phyloP scores from a whole-genome alignment of 2,888 invertebrate genomes.

The Drosophila subquinaria region DNA sequence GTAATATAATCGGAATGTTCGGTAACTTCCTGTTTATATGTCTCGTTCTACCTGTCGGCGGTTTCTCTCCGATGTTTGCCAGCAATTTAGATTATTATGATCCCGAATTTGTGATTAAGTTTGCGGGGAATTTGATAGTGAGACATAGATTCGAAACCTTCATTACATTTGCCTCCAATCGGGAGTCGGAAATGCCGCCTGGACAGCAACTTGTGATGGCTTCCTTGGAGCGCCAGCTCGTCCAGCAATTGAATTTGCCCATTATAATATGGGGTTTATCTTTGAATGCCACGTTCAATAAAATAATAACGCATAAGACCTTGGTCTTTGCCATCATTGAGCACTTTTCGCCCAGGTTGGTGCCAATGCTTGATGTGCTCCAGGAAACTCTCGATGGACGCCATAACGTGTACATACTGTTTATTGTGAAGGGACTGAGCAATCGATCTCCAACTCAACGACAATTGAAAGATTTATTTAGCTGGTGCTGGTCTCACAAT shows the following conservation, averaged over 20 bases:
- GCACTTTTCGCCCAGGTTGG: conserved; percentile 1
- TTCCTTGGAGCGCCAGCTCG: conserved; percentile 29
- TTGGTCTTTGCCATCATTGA: conserved; percentile 36
- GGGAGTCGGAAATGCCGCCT: not conserved
- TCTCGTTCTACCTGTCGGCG: conserved; percentile 5
- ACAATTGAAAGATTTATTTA: conserved; percentile 31
- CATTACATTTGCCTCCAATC: conserved; percentile 17
- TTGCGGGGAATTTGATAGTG: conserved; percentile 19
- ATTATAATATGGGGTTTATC: conserved; percentile 36
- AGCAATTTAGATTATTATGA: conserved; percentile 11
- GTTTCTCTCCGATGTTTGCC: not conserved
- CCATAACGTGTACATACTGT: conserved; percentile 38
- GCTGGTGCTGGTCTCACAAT: conserved; percentile 43
- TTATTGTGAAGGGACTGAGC: conserved; percentile 18
- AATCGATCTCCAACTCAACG: not conserved
- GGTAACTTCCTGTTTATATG: conserved; percentile 3
- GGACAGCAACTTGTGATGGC: not conserved
- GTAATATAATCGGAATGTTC: conserved; percentile 8
- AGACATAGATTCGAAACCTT: conserved; percentile 27
- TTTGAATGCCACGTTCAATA: conserved; percentile 17
- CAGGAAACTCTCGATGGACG: conserved; percentile 15
- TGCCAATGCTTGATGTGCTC: conserved; percentile 29
- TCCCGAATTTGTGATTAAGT: conserved; percentile 14
- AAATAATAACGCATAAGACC: conserved; percentile 24
- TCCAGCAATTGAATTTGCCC: conserved; percentile 31